Base-by-base conservation (phyloP, 2,113 vertebrate species). In the Dermatemys mawii region DNA sequence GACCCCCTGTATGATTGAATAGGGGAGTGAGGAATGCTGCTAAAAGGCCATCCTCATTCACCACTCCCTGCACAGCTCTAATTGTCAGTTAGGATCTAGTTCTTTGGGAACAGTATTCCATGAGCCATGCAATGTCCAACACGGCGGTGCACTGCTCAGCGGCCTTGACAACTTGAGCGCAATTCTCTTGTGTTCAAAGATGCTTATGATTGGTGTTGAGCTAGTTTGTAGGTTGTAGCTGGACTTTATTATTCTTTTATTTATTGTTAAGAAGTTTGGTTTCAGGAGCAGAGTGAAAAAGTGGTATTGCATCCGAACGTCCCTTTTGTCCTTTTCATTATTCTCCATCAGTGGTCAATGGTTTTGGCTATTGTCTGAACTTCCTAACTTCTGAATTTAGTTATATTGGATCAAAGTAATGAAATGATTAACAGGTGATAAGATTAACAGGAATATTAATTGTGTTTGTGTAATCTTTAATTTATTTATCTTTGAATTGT, bases 111-210 rank as follows among this genome's bases (percentile, higher is more conserved):
- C 24, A 50, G 48, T 50, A 29, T 50, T 35, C 48, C 78, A 51
- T n/a, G 6, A 79, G n/a, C 51, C 35, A 10, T 5, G 41, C n/a
- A 0, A 51, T 4, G 41, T 38, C 51, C 38, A 76, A 44, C 24
- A 29, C 46, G 26, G 11, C 46, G 16, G 8, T 26, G 24, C 14
- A 73, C 63, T 46, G 4, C 8, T 16, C 70, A 32, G 3, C 60
- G 48, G 1, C 7, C 7, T 14, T 11, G 7, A n/a, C n/a, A 1
- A 1, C 26, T 0, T n/a, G 0, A 0, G 14, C 0, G 1, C 14
- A 27, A 54, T 4, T 6, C 11, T 19, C 0, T 22, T 41, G 35
- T 5, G 38, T 79, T 35, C 1, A 50, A 8, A 24, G 55, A 53
- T 41, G 24, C 51, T 44, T 32, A 1, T 16, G 38, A 7, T 38